Conservation (phyloP, 1,140 invertebrate species). For the Drosophila teissieri region DNA sequence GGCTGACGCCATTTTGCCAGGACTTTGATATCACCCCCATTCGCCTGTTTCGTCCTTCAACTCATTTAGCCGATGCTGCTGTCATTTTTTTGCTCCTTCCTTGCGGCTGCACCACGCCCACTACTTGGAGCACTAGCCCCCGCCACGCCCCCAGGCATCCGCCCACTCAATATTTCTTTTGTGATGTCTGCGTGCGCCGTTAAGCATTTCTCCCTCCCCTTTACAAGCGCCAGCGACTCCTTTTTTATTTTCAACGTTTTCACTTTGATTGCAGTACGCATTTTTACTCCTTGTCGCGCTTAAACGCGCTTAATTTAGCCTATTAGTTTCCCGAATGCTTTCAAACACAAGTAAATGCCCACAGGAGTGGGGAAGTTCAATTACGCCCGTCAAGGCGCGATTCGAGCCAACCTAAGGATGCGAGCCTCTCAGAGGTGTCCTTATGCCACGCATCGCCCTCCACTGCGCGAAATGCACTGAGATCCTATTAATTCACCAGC, state of each 20-base stretch:
- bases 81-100: constrained; percentile 61
- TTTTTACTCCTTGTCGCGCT: constrained; percentile 73
- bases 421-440: constrained; percentile 21
- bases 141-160: constrained; percentile 1
- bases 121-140: constrained; percentile 17
- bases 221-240: neutral
- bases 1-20: constrained; percentile 70
- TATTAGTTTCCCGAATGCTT: constrained; percentile 75
- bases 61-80: constrained; percentile 78
- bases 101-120: constrained; percentile 54
- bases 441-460: neutral
- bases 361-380: constrained; percentile 4
- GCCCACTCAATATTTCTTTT: constrained; percentile 1
- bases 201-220: constrained; percentile 21
- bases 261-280: constrained; percentile 80
- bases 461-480: constrained; percentile 7
- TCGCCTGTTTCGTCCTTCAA: constrained; percentile 62
- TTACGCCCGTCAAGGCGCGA: constrained; percentile 22
- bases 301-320: constrained; percentile 78
- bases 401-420: constrained; percentile 27
- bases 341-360: constrained; percentile 43
- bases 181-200: constrained; percentile 28
- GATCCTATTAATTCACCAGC: too few relatives aligned
- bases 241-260: constrained; percentile 55
- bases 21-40: constrained; percentile 65